Conservation (phyloP, 1,140 invertebrate genomes). For the Cecropterus lyciades region DNA sequence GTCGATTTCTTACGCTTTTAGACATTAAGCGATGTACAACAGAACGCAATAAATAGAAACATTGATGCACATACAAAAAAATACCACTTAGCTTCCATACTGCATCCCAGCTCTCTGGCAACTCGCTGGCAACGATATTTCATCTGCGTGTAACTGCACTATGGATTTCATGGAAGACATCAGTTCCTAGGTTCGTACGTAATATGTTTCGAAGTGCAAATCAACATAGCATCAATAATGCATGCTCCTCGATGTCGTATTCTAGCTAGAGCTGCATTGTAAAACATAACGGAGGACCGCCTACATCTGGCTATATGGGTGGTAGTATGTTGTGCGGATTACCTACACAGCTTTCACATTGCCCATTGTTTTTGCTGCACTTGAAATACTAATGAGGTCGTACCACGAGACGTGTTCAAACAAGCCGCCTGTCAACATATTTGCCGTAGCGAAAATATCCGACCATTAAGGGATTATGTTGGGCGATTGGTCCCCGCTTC, state of each 20-base stretch:
- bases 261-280: conserved; percentile 16
- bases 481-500: neutral
- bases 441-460: conserved; percentile 10
- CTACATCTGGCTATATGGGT: conserved; percentile 41
- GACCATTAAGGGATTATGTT: neutral
- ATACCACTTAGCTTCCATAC: too few species aligned
- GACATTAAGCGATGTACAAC: too few species aligned
- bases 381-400: conserved; percentile 63
- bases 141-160: neutral
- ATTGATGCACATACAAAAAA: too few species aligned
- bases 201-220: conserved; percentile 6
- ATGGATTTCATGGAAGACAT: neutral
- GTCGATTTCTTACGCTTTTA: too few species aligned
- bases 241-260: conserved; percentile 3
- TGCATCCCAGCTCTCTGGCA: too few species aligned
- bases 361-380: conserved; percentile 57
- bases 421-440: conserved; percentile 19
- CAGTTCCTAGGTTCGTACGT: neutral
- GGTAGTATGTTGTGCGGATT: conserved; percentile 44
- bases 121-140: too few species aligned
- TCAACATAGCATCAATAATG: conserved; percentile 7
- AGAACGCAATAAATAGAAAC: too few species aligned
- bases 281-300: conserved; percentile 23
- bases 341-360: conserved; percentile 56
- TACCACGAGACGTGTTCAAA: conserved; percentile 27